Evolutionary conservation across 2,113 vertebrate species (phyloP).

Genomic region (Xiphophorus hellerii): DNA sequence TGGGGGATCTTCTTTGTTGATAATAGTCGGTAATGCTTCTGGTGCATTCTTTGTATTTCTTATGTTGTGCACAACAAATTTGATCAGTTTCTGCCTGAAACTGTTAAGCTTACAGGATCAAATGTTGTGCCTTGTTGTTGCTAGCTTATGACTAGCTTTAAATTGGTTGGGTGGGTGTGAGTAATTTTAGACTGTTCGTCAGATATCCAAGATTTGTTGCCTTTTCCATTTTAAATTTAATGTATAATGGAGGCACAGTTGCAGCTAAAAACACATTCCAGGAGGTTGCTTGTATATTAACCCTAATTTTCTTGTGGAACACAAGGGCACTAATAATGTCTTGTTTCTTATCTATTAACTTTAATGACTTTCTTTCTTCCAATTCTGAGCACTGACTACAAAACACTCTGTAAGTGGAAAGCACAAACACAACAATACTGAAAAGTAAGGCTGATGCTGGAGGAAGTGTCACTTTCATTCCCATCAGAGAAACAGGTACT

Average conservation of each 20-base stretch:
- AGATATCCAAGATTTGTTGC: not conserved
- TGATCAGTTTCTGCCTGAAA: not conserved
- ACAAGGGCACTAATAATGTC: conserved; percentile 44
- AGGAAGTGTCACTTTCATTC: conserved; percentile 31
- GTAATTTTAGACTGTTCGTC: not conserved
- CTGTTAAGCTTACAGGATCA: not conserved
- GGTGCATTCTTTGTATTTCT: not conserved
- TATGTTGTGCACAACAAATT: not conserved
- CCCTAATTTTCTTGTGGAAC: conserved; percentile 13
- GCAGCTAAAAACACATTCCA: not conserved
- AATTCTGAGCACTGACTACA: conserved; percentile 68
- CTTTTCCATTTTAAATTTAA: not conserved
- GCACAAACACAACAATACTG: conserved; percentile 43
- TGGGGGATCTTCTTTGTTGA: not conserved
- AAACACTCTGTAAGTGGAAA: conserved; percentile 57
- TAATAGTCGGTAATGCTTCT: not conserved
- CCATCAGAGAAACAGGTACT: conserved; percentile 35
- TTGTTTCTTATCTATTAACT: conserved; percentile 63
- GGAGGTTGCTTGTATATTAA: conserved; percentile 10
- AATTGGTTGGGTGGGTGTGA: not conserved
- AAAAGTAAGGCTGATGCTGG: conserved; percentile 26
- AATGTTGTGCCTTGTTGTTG: not conserved
- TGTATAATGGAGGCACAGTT: not conserved
- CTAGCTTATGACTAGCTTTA: conserved; percentile 1
- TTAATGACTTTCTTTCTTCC: conserved; percentile 58